phyloP scores from a whole-genome alignment of 2,113 vertebrate genomes.

The Cinclus mexicanus region DNA sequence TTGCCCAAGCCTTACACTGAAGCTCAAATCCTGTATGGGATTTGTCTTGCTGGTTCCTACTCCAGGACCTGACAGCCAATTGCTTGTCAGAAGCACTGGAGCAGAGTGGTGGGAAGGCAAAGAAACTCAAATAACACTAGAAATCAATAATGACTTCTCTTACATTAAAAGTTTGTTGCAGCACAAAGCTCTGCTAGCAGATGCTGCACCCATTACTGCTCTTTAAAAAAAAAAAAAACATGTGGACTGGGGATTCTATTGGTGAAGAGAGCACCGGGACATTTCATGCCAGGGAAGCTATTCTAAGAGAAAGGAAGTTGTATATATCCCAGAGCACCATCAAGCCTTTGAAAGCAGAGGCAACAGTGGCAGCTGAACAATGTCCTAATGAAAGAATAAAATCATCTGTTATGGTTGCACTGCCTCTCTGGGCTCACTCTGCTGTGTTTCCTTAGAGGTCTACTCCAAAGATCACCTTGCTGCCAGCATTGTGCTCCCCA shows the following conservation, averaged over 20 bases:
- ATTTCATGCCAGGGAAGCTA: not conserved
- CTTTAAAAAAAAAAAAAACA: not conserved
- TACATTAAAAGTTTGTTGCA: not conserved
- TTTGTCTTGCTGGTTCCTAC: not conserved
- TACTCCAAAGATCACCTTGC: not conserved
- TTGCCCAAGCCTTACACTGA: not conserved
- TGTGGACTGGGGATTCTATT: not conserved
- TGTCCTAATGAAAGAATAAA: not conserved
- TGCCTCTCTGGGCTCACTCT: not conserved
- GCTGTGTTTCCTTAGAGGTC: not conserved
- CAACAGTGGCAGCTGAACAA: not conserved
- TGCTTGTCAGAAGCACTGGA: conserved; percentile 26
- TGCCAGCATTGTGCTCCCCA: not conserved
- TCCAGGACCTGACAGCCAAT: not conserved
- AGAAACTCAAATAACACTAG: not conserved
- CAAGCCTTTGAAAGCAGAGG: not conserved
- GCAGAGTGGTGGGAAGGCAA: not conserved
- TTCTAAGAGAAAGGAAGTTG: not conserved
- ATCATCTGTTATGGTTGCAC: not conserved
- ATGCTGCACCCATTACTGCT: not conserved
- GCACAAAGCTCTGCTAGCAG: not conserved
- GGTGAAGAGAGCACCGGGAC: not conserved
- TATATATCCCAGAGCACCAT: not conserved
- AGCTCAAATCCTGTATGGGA: not conserved
- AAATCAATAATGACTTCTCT: conserved; percentile 34